phyloP scores from a whole-genome alignment of 2,888 invertebrate genomes.

The Gasteruption jaculator region DNA sequence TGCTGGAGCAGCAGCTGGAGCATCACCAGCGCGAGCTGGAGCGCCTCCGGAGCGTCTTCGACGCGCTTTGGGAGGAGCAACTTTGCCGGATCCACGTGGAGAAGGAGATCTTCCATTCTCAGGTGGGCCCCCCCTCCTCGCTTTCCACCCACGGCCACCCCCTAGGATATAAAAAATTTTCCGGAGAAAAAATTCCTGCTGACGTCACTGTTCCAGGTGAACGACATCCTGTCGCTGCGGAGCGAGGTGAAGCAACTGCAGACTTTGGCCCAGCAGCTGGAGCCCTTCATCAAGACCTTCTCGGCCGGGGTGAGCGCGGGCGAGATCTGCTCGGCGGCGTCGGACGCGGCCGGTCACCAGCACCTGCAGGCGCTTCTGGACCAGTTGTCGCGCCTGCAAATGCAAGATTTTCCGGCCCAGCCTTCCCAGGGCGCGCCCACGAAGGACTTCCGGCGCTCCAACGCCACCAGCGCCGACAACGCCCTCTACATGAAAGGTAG shows the following conservation, averaged over 20 bases:
- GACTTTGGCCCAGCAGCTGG: constrained; percentile 61
- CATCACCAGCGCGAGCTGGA: constrained; percentile 62
- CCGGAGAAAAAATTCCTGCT: not conserved
- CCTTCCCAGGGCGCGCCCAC: constrained; percentile 35
- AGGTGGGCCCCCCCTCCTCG: constrained; percentile 46
- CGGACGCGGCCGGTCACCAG: constrained; percentile 52
- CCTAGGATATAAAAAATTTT: not conserved
- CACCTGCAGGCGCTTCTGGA: constrained; percentile 57
- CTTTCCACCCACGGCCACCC: not conserved
- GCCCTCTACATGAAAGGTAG: constrained; percentile 48
- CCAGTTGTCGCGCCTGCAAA: constrained; percentile 53
- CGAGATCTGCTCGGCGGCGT: constrained; percentile 40
- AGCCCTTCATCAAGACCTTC: constrained; percentile 62
- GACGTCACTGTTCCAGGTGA: constrained; percentile 52
- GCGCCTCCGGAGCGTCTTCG: constrained; percentile 58
- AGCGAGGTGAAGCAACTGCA: constrained; percentile 65
- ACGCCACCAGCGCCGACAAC: constrained; percentile 41
- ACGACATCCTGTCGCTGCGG: constrained; percentile 62
- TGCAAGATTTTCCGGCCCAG: constrained; percentile 39
- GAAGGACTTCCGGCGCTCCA: constrained; percentile 42
- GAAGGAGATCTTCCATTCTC: constrained; percentile 63
- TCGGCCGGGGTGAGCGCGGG: constrained; percentile 46
- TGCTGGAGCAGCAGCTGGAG: constrained; percentile 60
- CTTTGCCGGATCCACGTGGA: constrained; percentile 67
- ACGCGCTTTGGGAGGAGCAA: constrained; percentile 70